Evolutionary conservation across 30 jellyfish, hydroid and myxozoan species (phyloP).

Genomic region (Aurelia sp.): DNA sequence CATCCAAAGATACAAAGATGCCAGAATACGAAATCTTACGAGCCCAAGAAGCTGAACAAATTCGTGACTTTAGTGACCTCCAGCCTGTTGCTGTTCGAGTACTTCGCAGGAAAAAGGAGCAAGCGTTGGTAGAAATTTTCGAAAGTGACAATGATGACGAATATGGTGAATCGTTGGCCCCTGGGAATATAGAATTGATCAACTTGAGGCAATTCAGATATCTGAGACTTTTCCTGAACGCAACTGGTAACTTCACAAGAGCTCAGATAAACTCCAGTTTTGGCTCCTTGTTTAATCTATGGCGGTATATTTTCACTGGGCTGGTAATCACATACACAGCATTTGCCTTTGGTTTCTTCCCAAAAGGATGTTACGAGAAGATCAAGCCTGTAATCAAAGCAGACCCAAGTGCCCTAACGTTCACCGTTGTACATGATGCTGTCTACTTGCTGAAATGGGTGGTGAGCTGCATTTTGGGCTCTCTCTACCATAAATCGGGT

Average conservation of each 20-base stretch:
- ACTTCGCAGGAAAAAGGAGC: not conserved
- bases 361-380: not conserved
- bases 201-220: not conserved
- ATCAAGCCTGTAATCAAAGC: slow-evolving; percentile 28
- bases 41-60: not conserved
- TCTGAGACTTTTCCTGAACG: not conserved
- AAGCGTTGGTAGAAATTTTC: not conserved
- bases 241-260: slow-evolving; percentile 46
- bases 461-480: slow-evolving; percentile 53
- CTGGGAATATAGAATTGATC: slow-evolving; percentile 30
- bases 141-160: slow-evolving; percentile 27
- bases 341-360: slow-evolving; percentile 19
- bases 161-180: slow-evolving; percentile 4
- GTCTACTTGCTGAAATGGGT: slow-evolving; percentile 60
- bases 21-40: not conserved
- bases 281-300: not conserved
- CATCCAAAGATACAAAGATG: too few relatives aligned
- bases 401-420: slow-evolving; percentile 4
- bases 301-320: not conserved
- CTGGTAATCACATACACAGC: slow-evolving; percentile 16
- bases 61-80: not conserved
- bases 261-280: slow-evolving; percentile 12
- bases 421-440: slow-evolving; percentile 63
- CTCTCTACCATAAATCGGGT: slow-evolving; percentile 49
- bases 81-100: not conserved